These are phyloP conservation scores for Eutolmus rufibarbis DNA, from an alignment of 2,888 invertebrate species.

Conservation along the genomic window DNA sequence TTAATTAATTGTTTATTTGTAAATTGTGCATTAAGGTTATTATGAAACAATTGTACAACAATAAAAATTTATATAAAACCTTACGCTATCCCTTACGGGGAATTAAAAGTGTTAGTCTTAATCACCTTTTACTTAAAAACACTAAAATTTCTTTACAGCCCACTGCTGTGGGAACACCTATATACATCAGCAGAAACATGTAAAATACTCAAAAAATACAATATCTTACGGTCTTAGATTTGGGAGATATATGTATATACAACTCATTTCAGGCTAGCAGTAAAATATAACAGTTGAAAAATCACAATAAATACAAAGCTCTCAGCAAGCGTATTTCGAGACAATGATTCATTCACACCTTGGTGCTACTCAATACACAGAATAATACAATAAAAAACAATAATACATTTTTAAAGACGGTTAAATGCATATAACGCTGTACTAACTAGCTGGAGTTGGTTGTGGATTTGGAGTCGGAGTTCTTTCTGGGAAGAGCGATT, in stretches of 20 bases:
- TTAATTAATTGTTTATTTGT: background rate
- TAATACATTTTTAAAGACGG: background rate
- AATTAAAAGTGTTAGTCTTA: background rate
- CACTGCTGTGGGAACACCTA: background rate
- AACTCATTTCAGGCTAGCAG: background rate
- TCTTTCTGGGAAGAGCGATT: constrained; percentile 60
- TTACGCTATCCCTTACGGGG: background rate
- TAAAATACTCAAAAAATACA: background rate
- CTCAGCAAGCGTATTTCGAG: background rate
- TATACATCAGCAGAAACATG: background rate
- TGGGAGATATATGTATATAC: background rate
- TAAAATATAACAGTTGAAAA: background rate
- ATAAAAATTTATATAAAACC: background rate
- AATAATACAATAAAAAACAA: background rate
- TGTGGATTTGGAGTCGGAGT: background rate
- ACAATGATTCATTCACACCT: background rate
- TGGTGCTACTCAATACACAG: background rate
- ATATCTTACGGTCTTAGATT: background rate
- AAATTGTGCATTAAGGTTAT: background rate
- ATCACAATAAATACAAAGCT: background rate
- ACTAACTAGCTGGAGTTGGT: background rate
- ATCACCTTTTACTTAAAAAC: background rate
- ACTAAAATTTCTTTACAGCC: background rate
- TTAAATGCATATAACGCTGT: background rate
- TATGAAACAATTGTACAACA: background rate